These are phyloP conservation scores for Excalfactoria chinensis DNA, from an alignment of 2,113 vertebrate genomes.

Conservation along the genomic window DNA sequence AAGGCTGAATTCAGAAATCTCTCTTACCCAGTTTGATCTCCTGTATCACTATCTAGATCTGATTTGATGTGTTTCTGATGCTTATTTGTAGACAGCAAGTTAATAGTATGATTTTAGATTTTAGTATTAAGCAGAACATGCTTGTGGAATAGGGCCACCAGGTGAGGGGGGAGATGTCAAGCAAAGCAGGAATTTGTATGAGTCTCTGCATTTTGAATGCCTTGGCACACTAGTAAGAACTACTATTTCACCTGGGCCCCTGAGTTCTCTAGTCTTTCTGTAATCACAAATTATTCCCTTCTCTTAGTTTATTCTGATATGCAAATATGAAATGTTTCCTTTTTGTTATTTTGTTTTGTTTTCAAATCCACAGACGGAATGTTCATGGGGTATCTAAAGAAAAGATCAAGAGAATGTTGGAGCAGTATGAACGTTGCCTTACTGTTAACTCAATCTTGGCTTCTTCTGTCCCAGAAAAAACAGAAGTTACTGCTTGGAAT, in stretches of 20 bases:
- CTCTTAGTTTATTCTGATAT: neutral
- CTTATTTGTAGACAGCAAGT: neutral
- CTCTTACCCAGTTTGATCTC: neutral
- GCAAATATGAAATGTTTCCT: neutral
- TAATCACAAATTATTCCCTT: neutral
- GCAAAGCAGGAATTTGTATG: neutral
- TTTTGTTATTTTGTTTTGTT: neutral
- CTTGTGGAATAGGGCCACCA: neutral
- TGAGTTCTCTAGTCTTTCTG: neutral
- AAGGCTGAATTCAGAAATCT: neutral
- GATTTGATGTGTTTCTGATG: neutral
- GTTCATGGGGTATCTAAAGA: conserved; percentile 89
- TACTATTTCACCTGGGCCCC: neutral
- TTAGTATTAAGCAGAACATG: neutral
- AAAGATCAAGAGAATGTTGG: conserved; percentile 90
- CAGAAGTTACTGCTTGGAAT: conserved; percentile 53
- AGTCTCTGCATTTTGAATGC: neutral
- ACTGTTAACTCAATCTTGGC: conserved; percentile 86
- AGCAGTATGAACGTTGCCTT: conserved; percentile 86
- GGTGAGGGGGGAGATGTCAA: neutral
- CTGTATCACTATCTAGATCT: neutral
- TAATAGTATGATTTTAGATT: neutral
- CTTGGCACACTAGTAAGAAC: neutral
- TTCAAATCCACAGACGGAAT: conserved; percentile 81
- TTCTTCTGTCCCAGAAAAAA: conserved; percentile 79